phyloP scores from a whole-genome alignment of 2,113 vertebrate species.

The Columbina picui region DNA sequence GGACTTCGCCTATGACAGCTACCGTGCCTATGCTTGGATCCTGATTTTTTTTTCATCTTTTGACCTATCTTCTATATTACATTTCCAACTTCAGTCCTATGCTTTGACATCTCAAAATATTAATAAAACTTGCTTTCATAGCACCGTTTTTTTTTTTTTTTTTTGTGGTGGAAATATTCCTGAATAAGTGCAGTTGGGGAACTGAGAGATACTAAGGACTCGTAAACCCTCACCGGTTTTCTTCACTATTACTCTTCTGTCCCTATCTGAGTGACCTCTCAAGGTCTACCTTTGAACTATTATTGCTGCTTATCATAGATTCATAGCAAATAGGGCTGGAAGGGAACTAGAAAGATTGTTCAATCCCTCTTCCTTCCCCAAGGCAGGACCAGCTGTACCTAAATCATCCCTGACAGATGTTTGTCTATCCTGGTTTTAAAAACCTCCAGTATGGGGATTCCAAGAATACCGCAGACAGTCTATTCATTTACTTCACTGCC shows the following conservation, averaged over 20 bases:
- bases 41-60: not conserved
- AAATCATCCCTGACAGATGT: constrained; percentile 45
- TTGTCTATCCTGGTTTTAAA: constrained; percentile 38
- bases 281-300: not conserved
- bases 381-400: constrained; percentile 34
- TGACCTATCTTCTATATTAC: not conserved
- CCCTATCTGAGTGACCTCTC: not conserved
- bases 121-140: not conserved
- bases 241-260: not conserved
- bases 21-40: not conserved
- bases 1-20: not conserved
- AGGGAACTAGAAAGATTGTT: not conserved
- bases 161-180: not conserved
- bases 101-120: not conserved
- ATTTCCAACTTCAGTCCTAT: not conserved
- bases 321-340: constrained; percentile 21
- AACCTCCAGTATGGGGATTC: not conserved
- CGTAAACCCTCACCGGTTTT: not conserved
- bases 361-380: not conserved
- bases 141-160: not conserved
- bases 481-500: constrained; percentile 4
- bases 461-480: constrained; percentile 31
- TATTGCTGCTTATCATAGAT: not conserved
- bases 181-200: not conserved
- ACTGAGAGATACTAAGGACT: not conserved